A percentile compares a stretch with the other conserved stretches of the same genome.
Evolutionary conservation across 2,888 invertebrate genomes (phyloP).

Genomic region (Rhyacophila evoluta): DNA sequence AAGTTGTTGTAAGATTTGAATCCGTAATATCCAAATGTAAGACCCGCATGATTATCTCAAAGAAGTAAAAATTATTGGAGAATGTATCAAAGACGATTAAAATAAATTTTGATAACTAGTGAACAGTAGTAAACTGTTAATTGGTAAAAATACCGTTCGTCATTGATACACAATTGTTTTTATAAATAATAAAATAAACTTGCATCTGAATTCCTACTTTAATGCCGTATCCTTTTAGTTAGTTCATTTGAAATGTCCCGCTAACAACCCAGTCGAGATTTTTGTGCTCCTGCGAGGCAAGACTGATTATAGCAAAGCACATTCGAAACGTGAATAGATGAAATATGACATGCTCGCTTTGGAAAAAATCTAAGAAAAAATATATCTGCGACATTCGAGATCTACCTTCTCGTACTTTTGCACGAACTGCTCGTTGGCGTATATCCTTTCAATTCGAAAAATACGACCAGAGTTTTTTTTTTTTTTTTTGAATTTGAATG

Average conservation of each 20-base stretch:
- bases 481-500: too few relatives aligned
- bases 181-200: too few relatives aligned
- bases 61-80: too few relatives aligned
- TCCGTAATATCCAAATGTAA: too few relatives aligned
- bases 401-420: not conserved
- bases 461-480: not conserved
- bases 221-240: not conserved
- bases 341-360: conserved; percentile 36
- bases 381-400: not conserved
- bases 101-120: too few relatives aligned
- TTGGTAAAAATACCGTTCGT: too few relatives aligned
- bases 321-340: conserved; percentile 40
- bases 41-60: too few relatives aligned
- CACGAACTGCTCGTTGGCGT: not conserved
- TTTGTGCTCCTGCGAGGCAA: not conserved
- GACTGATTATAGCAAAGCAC: conserved; percentile 15
- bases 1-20: too few relatives aligned
- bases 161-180: too few relatives aligned
- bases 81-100: too few relatives aligned
- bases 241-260: not conserved
- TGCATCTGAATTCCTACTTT: too few relatives aligned
- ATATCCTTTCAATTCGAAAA: not conserved
- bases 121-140: too few relatives aligned
- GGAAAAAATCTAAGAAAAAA: not conserved
- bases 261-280: not conserved